Evolutionary conservation across 2,113 vertebrate genomes (phyloP).

Genomic region (Saimiri boliviensis): DNA sequence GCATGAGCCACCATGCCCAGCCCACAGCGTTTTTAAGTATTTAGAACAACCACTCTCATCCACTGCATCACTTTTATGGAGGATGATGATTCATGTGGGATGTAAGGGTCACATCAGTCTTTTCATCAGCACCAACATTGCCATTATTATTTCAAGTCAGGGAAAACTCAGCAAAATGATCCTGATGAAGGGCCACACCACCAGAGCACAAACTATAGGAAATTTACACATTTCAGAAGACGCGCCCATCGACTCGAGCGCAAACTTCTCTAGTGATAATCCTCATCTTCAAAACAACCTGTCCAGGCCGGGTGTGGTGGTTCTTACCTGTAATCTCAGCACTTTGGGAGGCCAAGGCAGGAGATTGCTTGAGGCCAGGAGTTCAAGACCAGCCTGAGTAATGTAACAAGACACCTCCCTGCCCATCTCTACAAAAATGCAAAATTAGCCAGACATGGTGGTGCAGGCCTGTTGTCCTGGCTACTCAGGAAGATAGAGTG

Average conservation of each 20-base stretch:
- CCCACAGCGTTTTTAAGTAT: background rate
- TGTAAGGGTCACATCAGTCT: background rate
- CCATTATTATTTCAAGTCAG: background rate
- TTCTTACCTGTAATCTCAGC: too few relatives aligned
- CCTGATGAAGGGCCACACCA: background rate
- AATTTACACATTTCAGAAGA: background rate
- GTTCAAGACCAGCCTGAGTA: too few relatives aligned
- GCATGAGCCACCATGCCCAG: too few relatives aligned
- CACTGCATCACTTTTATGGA: background rate
- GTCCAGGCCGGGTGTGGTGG: background rate
- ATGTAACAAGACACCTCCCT: too few relatives aligned
- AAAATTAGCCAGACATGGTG: too few relatives aligned
- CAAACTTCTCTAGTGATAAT: background rate
- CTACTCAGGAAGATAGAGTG: too few relatives aligned
- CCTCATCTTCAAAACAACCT: background rate
- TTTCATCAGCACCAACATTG: background rate
- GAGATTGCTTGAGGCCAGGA: too few relatives aligned
- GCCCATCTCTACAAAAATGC: too few relatives aligned
- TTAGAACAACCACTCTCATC: conserved; percentile 8
- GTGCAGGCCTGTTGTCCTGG: too few relatives aligned
- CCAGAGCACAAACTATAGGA: background rate
- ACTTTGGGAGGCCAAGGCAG: too few relatives aligned
- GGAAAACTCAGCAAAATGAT: background rate
- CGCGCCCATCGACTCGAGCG: background rate
- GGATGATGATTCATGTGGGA: background rate